phyloP scores from a whole-genome alignment of 2,113 vertebrate genomes.

The Laticauda colubrina region DNA sequence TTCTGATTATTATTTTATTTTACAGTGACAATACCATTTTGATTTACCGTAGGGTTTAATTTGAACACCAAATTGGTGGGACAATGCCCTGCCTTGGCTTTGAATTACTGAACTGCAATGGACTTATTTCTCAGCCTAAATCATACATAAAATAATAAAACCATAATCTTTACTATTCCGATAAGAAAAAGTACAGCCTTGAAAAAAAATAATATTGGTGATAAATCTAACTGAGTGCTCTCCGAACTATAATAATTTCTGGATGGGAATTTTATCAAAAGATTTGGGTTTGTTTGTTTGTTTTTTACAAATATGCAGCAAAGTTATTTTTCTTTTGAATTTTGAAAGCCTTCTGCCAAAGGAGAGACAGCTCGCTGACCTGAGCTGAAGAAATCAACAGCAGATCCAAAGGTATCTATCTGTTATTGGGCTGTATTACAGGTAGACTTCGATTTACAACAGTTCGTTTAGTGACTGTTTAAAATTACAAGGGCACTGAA shows the following conservation, averaged over 20 bases:
- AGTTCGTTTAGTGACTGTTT: not conserved
- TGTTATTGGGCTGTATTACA: not conserved
- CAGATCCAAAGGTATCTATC: not conserved
- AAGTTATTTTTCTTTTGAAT: not conserved
- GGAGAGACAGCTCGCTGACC: not conserved
- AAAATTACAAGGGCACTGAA: not conserved
- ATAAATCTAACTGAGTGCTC: not conserved
- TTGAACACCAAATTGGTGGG: not conserved
- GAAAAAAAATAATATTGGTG: not conserved
- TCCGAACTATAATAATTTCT: not conserved
- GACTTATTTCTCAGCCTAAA: not conserved
- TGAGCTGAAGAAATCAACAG: not conserved
- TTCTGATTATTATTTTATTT: too few relatives aligned
- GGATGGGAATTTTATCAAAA: not conserved
- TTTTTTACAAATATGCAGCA: not conserved
- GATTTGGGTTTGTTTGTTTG: not conserved
- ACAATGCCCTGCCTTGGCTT: not conserved
- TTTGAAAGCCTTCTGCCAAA: not conserved
- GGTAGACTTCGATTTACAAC: not conserved
- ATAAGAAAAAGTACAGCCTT: not conserved
- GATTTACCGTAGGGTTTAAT: not conserved
- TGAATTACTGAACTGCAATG: not conserved
- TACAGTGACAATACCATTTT: not conserved
- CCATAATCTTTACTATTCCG: not conserved
- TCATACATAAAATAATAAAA: not conserved